Conservation (phyloP, 2,113 vertebrate species). For the Sarotherodon lohbergeri region DNA sequence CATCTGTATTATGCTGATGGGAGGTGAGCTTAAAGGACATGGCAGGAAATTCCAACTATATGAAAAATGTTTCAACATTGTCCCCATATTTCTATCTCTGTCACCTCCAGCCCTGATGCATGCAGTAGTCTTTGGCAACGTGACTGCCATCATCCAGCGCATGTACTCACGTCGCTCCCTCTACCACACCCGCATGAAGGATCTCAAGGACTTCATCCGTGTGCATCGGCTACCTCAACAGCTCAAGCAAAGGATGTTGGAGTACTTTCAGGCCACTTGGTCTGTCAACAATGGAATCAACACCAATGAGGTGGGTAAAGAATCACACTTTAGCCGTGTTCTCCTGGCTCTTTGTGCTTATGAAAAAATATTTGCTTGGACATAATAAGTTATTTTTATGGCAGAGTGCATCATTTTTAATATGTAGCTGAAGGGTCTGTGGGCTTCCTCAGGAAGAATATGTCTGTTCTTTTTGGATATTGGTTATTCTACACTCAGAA, state of each 20-base stretch:
- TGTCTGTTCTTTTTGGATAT: not conserved
- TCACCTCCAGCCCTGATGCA: constrained; percentile 87
- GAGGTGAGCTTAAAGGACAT: constrained; percentile 73
- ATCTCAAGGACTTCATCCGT: constrained; percentile 94
- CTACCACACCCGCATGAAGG: constrained; percentile 95
- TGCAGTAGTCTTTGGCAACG: constrained; percentile 93
- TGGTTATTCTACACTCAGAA: not conserved
- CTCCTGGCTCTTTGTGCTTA: not conserved
- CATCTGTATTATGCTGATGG: constrained; percentile 95
- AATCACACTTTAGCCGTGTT: not conserved
- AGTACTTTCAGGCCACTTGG: constrained; percentile 98
- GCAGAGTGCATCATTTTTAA: not conserved
- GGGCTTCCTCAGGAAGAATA: not conserved
- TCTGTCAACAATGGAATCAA: constrained; percentile 97
- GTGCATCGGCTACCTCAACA: constrained; percentile 91
- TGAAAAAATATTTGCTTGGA: not conserved
- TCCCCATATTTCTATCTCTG: not conserved
- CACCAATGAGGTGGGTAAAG: constrained; percentile 81
- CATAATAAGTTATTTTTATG: not conserved
- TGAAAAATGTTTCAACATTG: not conserved
- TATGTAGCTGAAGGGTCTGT: not conserved
- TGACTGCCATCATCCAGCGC: constrained; percentile 97
- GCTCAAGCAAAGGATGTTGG: constrained; percentile 94
- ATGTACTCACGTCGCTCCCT: constrained; percentile 96
- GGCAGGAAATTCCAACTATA: not conserved